These are phyloP conservation scores for Asbolus verrucosus DNA, from an alignment of 1,140 invertebrate genomes.

Conservation along the genomic window DNA sequence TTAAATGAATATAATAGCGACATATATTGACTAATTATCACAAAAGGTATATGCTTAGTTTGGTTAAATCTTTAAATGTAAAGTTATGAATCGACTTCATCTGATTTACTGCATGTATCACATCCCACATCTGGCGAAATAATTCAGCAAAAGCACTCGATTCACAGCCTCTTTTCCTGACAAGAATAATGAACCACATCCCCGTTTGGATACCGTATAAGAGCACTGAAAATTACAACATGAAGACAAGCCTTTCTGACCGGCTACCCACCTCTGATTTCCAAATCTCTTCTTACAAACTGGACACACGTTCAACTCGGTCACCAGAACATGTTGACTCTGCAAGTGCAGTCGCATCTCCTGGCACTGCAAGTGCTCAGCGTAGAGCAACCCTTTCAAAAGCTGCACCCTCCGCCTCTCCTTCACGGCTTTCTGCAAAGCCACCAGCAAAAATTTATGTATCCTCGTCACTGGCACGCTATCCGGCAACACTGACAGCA, in stretches of 20 bases:
- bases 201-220: constrained; percentile 91
- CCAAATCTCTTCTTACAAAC: constrained; percentile 94
- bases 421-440: constrained; percentile 80
- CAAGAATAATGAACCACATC: constrained; percentile 94
- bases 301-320: constrained; percentile 87
- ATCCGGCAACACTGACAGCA: constrained; percentile 80
- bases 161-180: constrained; percentile 59
- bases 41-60: too few relatives aligned
- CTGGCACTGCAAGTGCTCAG: constrained; percentile 85
- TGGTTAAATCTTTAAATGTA: too few relatives aligned
- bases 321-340: constrained; percentile 84
- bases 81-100: too few relatives aligned
- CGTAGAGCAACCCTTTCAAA: constrained; percentile 83
- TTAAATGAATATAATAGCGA: too few relatives aligned
- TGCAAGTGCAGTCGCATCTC: constrained; percentile 83
- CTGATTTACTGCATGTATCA: too few relatives aligned
- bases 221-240: constrained; percentile 75
- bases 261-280: constrained; percentile 85
- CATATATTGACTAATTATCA: too few relatives aligned
- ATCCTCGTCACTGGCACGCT: constrained; percentile 79
- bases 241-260: constrained; percentile 34
- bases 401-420: constrained; percentile 80
- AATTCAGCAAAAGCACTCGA: neutral
- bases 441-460: constrained; percentile 81
- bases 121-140: too few relatives aligned